Evolutionary conservation across 2,888 invertebrate species (phyloP), one percentile per base, ranked within the genome.

Genomic region (Sycophila texana): DNA sequence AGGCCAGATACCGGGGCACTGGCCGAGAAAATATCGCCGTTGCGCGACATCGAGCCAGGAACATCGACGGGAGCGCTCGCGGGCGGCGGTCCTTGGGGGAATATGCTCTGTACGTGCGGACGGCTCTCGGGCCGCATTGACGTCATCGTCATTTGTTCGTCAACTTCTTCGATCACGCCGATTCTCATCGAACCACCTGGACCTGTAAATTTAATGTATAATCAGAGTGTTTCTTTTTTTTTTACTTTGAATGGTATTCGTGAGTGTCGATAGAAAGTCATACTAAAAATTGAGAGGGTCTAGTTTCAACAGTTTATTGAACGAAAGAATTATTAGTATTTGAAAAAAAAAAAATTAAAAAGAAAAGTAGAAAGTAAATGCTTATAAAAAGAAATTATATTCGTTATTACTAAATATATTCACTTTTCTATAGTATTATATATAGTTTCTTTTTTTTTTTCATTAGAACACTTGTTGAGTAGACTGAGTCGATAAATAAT

Each of bases 101-200:
- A 90, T 80, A 90, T 90, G 53, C 82, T 89, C 73, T 87, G 85
- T 14, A 90, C 87, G 76, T 89, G 89, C 0, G 89, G 89, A 20
- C 86, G 85, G 72, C 90, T 88, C 88, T 93, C 89, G 87, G 92
- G 90, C 85, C 94, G 93, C 91, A 93, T 93, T 63, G 96, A 96
- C 5, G 95, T 95, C 79, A 96, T 94, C 13, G 96, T 96, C 86
- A 94, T 92, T 89, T 96, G 96, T 87, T 96, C 96, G 86, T 96
- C 96, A 0, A 91, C 91, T 83, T 92, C 92, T 82, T 91, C 91
- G 63, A 91, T 91, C 5, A 89, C 90, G 2, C 88, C 90, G 74
- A 90, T 89, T 71, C 87, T 86, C 86, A 87, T 89, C 0, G 89
- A 88, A 3, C 89, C 89, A 30, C 60, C 77, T 58, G 22, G 65